Percentiles rank a stretch among this genome's conserved stretches.
These are phyloP conservation scores for Pseudorasbora parva DNA, from an alignment of 2,113 vertebrate genomes.

Conservation along the genomic window DNA sequence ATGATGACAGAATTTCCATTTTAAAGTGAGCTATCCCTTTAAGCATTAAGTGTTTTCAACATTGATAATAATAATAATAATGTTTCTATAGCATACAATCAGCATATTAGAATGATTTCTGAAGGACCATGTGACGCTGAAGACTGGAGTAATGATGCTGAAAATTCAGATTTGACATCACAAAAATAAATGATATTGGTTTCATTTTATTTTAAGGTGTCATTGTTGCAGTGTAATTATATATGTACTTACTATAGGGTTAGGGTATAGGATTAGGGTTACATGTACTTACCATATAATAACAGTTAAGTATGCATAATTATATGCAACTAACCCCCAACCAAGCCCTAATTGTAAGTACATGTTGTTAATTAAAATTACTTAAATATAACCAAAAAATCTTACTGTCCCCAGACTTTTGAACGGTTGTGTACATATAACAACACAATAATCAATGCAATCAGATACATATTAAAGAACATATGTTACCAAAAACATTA, in stretches of 20 bases:
- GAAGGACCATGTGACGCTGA: not conserved
- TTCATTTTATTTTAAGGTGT: no score
- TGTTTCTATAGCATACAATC: not conserved
- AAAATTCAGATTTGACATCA: not conserved
- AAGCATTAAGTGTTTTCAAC: not conserved
- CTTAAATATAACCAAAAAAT: no score
- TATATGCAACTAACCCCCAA: no score
- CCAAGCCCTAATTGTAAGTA: no score
- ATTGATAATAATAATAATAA: not conserved
- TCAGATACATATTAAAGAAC: not conserved
- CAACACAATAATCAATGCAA: not conserved
- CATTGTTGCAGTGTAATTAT: no score
- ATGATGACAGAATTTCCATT: no score
- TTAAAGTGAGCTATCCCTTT: no score
- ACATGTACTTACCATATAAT: no score
- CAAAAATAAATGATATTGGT: not conserved
- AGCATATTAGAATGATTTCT: not conserved
- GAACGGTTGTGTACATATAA: not conserved
- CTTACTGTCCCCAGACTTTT: not conserved
- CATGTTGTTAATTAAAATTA: no score
- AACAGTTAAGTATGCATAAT: no score
- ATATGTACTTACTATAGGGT: no score
- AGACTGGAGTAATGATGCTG: not conserved
- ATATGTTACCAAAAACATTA: not conserved
- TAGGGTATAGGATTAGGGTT: no score